Conservation (phyloP, 2,888 invertebrate genomes). For the Tiphia femorata region DNA sequence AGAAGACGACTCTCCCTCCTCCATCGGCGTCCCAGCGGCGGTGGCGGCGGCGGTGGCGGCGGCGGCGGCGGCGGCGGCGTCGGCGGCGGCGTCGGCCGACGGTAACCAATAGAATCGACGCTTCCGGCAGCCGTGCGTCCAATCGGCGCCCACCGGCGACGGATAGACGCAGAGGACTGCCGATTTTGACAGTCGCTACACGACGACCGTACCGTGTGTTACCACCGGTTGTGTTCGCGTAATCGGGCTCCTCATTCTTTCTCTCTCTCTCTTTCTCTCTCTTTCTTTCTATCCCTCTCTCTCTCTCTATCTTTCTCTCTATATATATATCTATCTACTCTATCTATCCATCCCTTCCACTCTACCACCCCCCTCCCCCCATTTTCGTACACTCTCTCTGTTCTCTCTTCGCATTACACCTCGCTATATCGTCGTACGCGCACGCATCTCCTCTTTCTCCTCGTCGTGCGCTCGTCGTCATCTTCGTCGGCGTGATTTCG, state of each 20-base stretch:
- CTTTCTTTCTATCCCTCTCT: too few relatives aligned
- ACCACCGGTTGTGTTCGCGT: slow-evolving; percentile 13
- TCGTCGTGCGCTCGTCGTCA: too few relatives aligned
- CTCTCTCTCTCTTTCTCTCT: too few relatives aligned
- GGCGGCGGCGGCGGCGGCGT: slow-evolving; percentile 37
- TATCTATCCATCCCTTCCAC: background rate
- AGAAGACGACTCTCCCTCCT: background rate
- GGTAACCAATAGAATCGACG: slow-evolving; percentile 43
- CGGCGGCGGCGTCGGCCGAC: slow-evolving; percentile 49
- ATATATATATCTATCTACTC: too few relatives aligned
- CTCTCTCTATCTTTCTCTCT: too few relatives aligned
- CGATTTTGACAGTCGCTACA: slow-evolving; percentile 57
- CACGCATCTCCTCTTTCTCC: too few relatives aligned
- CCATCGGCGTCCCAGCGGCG: slow-evolving; percentile 34
- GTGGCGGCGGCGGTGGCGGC: slow-evolving; percentile 57
- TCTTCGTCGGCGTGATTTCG: too few relatives aligned
- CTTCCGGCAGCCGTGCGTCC: slow-evolving; percentile 46
- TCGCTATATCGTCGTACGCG: too few relatives aligned
- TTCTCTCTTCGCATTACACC: too few relatives aligned
- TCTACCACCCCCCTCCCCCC: background rate
- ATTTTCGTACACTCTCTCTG: too few relatives aligned
- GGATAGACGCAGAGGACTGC: slow-evolving; percentile 43
- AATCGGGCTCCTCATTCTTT: background rate
- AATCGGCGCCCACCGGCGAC: slow-evolving; percentile 41
- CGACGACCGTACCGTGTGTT: slow-evolving; percentile 43